A percentile compares a stretch with the other conserved stretches of the same genome.
Evolutionary conservation across 2,888 invertebrate species (phyloP).

Genomic region (Sclerodermus sp.): DNA sequence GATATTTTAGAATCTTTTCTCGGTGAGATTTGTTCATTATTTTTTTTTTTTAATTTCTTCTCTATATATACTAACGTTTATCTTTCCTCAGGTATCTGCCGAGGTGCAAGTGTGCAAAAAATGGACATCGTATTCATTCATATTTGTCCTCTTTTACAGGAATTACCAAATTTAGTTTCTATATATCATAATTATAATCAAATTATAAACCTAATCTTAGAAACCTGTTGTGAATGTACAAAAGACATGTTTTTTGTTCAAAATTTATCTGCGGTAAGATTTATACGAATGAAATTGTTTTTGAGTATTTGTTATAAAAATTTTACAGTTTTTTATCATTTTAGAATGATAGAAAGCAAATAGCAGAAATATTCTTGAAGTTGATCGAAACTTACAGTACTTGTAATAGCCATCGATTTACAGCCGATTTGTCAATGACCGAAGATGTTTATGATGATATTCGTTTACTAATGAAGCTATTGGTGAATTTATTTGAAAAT

Average conservation of each 20-base stretch:
- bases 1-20: slow-evolving; percentile 77
- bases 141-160: slow-evolving; percentile 66
- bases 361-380: slow-evolving; percentile 70
- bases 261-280: no score
- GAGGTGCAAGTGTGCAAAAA: slow-evolving; percentile 63
- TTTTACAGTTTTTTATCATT: slow-evolving; percentile 13
- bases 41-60: not conserved
- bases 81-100: slow-evolving; percentile 63
- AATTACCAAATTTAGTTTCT: slow-evolving; percentile 71
- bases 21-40: slow-evolving; percentile 43
- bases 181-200: slow-evolving; percentile 79
- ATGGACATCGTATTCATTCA: slow-evolving; percentile 64
- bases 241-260: slow-evolving; percentile 63
- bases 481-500: slow-evolving; percentile 61
- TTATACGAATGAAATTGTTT: no score
- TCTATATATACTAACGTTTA: slow-evolving; percentile 11
- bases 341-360: slow-evolving; percentile 64
- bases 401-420: slow-evolving; percentile 67
- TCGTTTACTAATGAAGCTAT: slow-evolving; percentile 76
- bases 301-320: not conserved
- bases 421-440: slow-evolving; percentile 67
- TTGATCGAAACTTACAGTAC: slow-evolving; percentile 72
- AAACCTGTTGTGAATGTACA: slow-evolving; percentile 73
- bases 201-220: slow-evolving; percentile 75
- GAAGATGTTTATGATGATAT: slow-evolving; percentile 79